phyloP scores from a whole-genome alignment of 2,888 invertebrate species.

The Smittia sp. region DNA sequence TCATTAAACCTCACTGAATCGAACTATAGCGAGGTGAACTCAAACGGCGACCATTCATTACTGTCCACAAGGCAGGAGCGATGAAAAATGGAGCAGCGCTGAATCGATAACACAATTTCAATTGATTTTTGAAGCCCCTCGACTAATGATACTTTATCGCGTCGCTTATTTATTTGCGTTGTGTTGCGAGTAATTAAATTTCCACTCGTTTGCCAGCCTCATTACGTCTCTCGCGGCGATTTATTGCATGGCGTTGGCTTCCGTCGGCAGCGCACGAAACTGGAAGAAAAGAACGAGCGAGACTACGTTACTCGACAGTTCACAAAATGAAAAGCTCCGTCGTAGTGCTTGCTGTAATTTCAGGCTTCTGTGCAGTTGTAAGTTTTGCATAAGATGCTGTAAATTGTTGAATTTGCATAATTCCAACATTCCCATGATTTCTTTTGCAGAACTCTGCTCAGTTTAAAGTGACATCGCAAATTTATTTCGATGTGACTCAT shows the following conservation, averaged over 20 bases:
- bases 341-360: conserved; percentile 5
- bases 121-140: conserved; percentile 31
- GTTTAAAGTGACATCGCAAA: conserved; percentile 73
- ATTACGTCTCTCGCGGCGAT: conserved; percentile 20
- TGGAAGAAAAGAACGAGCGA: not conserved
- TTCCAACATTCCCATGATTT: conserved; percentile 5
- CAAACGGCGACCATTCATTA: no score
- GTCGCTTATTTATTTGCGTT: conserved; percentile 8
- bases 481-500: conserved; percentile 76
- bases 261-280: not conserved
- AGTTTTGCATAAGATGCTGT: conserved; percentile 14
- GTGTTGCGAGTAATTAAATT: conserved; percentile 21
- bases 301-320: not conserved
- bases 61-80: not conserved
- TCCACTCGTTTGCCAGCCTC: conserved; percentile 25
- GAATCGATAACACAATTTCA: conserved; percentile 17
- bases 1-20: not conserved
- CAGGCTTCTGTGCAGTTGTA: conserved; percentile 16
- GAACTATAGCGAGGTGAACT: not conserved
- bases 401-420: conserved; percentile 18
- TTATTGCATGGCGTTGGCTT: conserved; percentile 19
- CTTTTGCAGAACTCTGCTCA: conserved; percentile 49
- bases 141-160: not conserved
- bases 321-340: conserved; percentile 23
- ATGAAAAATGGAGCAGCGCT: not conserved